phyloP scores from a whole-genome alignment of 92 coral and sea anemone genomes.

The Ricordea florida region DNA sequence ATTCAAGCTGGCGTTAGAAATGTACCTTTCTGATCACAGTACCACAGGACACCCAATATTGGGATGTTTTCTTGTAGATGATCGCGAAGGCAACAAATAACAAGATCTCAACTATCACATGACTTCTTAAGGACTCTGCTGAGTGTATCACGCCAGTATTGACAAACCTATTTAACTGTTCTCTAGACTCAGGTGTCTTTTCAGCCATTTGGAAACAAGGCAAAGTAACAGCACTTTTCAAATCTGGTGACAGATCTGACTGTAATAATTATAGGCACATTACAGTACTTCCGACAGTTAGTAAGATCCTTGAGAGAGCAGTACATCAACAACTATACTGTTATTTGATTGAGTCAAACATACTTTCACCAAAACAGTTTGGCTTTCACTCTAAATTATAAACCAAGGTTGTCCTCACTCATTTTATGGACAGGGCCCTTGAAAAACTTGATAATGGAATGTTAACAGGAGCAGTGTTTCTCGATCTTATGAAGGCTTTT shows the following conservation, averaged over 20 bases:
- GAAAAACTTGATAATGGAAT: neutral
- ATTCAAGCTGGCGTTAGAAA: no score
- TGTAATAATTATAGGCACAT: neutral
- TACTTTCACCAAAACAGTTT: neutral
- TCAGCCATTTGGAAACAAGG: neutral
- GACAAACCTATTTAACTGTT: neutral
- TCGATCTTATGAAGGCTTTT: neutral
- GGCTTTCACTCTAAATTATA: no score
- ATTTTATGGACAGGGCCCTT: neutral
- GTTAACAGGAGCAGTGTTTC: neutral
- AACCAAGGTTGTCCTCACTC: neutral
- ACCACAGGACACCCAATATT: no score
- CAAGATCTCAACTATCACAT: no score
- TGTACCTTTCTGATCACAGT: no score
- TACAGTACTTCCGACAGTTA: neutral
- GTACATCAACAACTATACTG: neutral
- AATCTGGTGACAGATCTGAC: neutral
- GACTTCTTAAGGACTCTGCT: no score
- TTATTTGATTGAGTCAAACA: neutral
- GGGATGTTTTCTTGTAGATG: no score
- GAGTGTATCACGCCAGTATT: no score
- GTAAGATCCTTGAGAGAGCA: neutral
- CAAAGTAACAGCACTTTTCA: neutral
- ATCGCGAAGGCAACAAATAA: no score
- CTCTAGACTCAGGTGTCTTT: neutral